Evolutionary conservation across 2,888 invertebrate genomes (phyloP).

Genomic region (Standfussiana lucernea): DNA sequence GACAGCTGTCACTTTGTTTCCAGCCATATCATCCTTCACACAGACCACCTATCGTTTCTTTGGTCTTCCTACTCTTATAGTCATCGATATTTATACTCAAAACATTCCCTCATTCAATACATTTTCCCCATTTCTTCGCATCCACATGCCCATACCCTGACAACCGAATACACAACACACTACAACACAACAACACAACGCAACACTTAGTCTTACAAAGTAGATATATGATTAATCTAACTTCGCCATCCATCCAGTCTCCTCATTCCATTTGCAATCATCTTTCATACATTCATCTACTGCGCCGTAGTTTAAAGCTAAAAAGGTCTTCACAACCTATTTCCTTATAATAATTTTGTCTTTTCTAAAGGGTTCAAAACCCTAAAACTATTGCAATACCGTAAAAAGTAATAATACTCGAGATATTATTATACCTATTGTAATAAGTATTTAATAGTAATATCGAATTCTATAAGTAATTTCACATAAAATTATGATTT

Average conservation of each 20-base stretch:
- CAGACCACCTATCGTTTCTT: neutral
- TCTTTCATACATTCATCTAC: neutral
- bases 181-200: too few species aligned
- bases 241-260: neutral
- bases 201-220: neutral
- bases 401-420: conserved; percentile 16
- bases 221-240: neutral
- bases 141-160: neutral
- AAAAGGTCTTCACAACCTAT: neutral
- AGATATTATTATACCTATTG: neutral
- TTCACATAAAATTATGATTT: neutral
- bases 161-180: too few species aligned
- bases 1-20: neutral
- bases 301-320: conserved; percentile 7
- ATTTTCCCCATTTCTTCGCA: neutral
- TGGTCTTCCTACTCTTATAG: neutral
- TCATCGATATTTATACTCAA: neutral
- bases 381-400: neutral
- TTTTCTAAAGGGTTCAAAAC: neutral
- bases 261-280: neutral
- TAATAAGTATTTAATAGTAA: neutral
- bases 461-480: neutral
- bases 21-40: neutral
- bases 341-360: neutral
- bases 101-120: neutral